Conservation (phyloP, 2,888 invertebrate genomes). For the Synergus gifuensis region DNA sequence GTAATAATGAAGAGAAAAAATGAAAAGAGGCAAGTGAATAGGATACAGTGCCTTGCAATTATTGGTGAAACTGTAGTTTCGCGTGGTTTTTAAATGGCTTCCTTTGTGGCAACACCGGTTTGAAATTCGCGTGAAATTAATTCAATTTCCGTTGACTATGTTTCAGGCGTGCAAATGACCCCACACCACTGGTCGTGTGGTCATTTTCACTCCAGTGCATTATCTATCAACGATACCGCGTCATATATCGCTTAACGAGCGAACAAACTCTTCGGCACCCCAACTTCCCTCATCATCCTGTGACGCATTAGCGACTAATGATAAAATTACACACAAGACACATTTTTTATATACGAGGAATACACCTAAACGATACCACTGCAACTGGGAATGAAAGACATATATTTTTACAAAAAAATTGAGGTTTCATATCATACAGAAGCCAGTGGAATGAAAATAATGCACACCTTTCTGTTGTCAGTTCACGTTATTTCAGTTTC, state of each 20-base stretch:
- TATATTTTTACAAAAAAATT: neutral
- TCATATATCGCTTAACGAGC: slow-evolving; percentile 34
- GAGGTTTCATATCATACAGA: neutral
- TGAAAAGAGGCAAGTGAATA: slow-evolving; percentile 1
- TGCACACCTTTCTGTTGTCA: neutral
- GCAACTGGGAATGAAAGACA: neutral
- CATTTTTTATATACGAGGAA: neutral
- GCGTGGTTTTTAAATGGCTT: slow-evolving; percentile 44
- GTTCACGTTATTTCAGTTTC: slow-evolving; percentile 28
- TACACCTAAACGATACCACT: neutral
- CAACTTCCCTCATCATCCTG: neutral
- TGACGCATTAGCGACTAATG: slow-evolving; percentile 20
- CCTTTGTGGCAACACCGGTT: slow-evolving; percentile 33
- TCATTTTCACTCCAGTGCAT: slow-evolving; percentile 35
- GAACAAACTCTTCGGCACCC: neutral
- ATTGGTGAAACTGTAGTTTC: slow-evolving; percentile 35
- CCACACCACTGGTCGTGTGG: slow-evolving; percentile 26
- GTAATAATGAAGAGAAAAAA: neutral
- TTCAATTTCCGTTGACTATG: slow-evolving; percentile 43
- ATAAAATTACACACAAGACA: slow-evolving; percentile 8
- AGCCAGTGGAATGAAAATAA: neutral
- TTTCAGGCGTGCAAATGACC: slow-evolving; percentile 39
- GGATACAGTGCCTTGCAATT: neutral
- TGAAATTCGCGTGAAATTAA: slow-evolving; percentile 44
- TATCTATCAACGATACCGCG: slow-evolving; percentile 38